Evolutionary conservation across 2,888 invertebrate genomes (phyloP).

Genomic region (Folsomia candida): DNA sequence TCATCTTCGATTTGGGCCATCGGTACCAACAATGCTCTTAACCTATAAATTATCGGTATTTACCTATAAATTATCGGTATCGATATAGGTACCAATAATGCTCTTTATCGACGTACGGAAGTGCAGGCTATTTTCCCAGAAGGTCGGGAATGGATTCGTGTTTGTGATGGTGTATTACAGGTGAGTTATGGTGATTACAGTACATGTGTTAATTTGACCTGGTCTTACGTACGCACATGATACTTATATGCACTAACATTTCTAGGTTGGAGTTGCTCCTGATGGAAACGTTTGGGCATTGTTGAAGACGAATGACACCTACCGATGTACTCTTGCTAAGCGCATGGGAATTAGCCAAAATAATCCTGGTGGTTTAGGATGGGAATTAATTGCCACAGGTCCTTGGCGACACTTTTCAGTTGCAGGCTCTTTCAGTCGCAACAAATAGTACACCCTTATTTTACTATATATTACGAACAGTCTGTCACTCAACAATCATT

Average conservation of each 20-base stretch:
- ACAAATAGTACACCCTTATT: neutral
- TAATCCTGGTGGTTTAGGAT: conserved; percentile 73
- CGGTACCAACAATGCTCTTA: conserved; percentile 62
- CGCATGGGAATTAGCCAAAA: conserved; percentile 71
- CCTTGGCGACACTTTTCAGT: conserved; percentile 43
- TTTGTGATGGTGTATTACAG: conserved; percentile 52
- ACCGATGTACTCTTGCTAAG: conserved; percentile 60
- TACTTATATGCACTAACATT: neutral
- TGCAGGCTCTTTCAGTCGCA: conserved; percentile 35
- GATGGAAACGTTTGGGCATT: conserved; percentile 72
- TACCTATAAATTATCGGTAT: no score
- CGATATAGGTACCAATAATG: no score
- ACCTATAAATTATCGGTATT: no score
- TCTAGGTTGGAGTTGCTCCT: conserved; percentile 37
- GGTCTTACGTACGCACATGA: no score
- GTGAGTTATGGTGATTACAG: conserved; percentile 47
- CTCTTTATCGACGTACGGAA: conserved; percentile 72
- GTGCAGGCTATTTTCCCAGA: conserved; percentile 73
- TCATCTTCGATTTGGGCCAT: conserved; percentile 75
- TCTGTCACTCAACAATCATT: no score
- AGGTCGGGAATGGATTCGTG: conserved; percentile 72
- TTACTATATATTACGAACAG: neutral
- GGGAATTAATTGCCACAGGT: conserved; percentile 57
- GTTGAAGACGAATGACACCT: conserved; percentile 63
- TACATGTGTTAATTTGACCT: neutral